These are phyloP conservation scores for Zoanthus solanderi DNA, from an alignment of 92 coral and sea anemone genomes.

Conservation along the genomic window DNA sequence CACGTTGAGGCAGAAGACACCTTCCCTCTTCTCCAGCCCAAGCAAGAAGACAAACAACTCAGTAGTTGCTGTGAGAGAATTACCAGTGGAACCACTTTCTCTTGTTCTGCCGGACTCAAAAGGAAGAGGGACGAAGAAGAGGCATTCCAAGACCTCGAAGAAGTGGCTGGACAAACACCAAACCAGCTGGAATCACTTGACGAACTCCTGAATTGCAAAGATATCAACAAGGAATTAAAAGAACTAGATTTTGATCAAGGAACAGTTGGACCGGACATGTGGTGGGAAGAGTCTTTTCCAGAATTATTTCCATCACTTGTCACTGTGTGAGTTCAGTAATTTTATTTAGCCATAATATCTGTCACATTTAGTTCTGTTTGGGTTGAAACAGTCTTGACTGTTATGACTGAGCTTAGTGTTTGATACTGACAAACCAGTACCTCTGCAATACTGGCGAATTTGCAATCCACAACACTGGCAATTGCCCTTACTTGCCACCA, in stretches of 20 bases:
- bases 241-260: slow-evolving; percentile 80
- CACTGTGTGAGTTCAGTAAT: slow-evolving; percentile 72
- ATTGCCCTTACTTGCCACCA: background rate
- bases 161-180: slow-evolving; percentile 77
- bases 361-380: background rate
- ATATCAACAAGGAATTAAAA: slow-evolving; percentile 77
- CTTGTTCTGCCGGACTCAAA: slow-evolving; percentile 50
- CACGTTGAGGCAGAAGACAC: slow-evolving; percentile 76
- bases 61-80: slow-evolving; percentile 73
- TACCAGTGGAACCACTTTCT: slow-evolving; percentile 53
- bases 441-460: background rate
- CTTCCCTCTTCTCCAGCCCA: slow-evolving; percentile 72
- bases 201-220: slow-evolving; percentile 75
- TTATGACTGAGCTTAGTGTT: slow-evolving; percentile 11
- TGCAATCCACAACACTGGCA: background rate
- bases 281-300: slow-evolving; percentile 98
- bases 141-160: slow-evolving; percentile 66
- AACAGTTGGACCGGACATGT: slow-evolving; percentile 81
- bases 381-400: slow-evolving; percentile 1
- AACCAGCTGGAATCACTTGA: slow-evolving; percentile 82
- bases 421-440: background rate
- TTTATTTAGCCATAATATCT: background rate
- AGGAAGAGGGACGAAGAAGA: slow-evolving; percentile 59
- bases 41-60: slow-evolving; percentile 74
- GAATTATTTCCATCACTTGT: slow-evolving; percentile 92